These are phyloP conservation scores for Mesocricetus auratus DNA, from an alignment of 2,113 vertebrate species.

Conservation along the genomic window DNA sequence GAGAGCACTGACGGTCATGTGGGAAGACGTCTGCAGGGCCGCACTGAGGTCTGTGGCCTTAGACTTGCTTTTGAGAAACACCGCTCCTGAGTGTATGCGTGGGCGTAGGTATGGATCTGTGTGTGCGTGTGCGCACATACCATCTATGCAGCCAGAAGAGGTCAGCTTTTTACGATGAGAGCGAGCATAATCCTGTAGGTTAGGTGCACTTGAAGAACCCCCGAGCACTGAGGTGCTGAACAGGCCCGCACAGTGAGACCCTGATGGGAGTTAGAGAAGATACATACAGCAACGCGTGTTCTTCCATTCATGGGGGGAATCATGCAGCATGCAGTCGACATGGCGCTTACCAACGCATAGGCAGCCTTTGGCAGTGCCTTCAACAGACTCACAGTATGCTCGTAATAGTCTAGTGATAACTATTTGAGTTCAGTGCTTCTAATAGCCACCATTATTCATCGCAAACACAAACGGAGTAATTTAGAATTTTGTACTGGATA, in stretches of 20 bases:
- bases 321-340: constrained; percentile 94
- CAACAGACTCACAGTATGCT: constrained; percentile 88
- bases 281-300: constrained; percentile 95
- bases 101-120: constrained; percentile 87
- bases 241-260: constrained; percentile 96
- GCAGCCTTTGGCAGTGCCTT: constrained; percentile 88
- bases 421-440: constrained; percentile 82
- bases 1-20: constrained; percentile 41
- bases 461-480: constrained; percentile 73
- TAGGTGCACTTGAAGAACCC: constrained; percentile 96
- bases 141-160: constrained; percentile 95
- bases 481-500: constrained; percentile 82
- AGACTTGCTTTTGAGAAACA: constrained; percentile 80
- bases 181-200: constrained; percentile 98
- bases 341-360: constrained; percentile 91
- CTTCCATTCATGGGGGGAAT: constrained; percentile 90
- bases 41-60: constrained; percentile 75
- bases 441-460: constrained; percentile 80
- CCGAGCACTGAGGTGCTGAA: constrained; percentile 97
- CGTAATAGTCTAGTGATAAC: constrained; percentile 86
- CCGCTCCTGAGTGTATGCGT: constrained; percentile 82
- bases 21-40: constrained; percentile 83
- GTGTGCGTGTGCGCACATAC: constrained; percentile 95
- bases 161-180: constrained; percentile 98
- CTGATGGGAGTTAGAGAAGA: constrained; percentile 97